Conservation (phyloP, 2,797 vertebrate species). For the Chelonia mydas region DNA sequence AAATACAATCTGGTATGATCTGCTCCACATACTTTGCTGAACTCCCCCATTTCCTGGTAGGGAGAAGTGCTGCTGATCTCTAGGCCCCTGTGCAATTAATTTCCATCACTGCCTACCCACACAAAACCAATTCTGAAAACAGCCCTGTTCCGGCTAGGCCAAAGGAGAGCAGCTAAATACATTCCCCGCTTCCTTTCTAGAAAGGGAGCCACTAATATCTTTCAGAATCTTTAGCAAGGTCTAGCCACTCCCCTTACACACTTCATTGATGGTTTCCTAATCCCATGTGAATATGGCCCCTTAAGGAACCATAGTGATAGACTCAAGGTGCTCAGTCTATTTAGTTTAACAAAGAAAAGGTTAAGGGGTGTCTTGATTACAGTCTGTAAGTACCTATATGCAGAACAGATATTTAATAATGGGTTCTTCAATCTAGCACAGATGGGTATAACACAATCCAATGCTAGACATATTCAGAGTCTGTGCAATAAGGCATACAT, state of each 20-base stretch:
- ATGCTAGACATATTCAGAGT: background rate
- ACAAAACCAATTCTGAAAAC: background rate
- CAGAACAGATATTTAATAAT: background rate
- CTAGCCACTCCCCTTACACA: background rate
- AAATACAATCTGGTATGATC: background rate
- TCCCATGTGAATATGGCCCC: background rate
- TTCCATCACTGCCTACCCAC: background rate
- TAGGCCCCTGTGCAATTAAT: background rate
- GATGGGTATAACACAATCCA: background rate
- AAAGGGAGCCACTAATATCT: background rate
- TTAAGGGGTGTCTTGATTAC: background rate
- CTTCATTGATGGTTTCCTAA: background rate
- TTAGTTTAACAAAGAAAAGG: background rate
- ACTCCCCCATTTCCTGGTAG: background rate
- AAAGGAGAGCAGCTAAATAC: background rate
- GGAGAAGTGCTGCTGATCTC: conserved; percentile 29
- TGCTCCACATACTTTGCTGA: background rate
- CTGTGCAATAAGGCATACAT: background rate
- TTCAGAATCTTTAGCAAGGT: background rate
- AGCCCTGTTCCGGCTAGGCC: background rate
- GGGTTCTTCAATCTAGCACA: background rate
- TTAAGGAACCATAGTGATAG: background rate
- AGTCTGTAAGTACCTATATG: background rate
- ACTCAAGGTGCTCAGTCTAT: background rate
- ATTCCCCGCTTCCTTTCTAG: background rate